Evolutionary conservation across 2,888 invertebrate species (phyloP).

Genomic region (Phaedon cochleariae): DNA sequence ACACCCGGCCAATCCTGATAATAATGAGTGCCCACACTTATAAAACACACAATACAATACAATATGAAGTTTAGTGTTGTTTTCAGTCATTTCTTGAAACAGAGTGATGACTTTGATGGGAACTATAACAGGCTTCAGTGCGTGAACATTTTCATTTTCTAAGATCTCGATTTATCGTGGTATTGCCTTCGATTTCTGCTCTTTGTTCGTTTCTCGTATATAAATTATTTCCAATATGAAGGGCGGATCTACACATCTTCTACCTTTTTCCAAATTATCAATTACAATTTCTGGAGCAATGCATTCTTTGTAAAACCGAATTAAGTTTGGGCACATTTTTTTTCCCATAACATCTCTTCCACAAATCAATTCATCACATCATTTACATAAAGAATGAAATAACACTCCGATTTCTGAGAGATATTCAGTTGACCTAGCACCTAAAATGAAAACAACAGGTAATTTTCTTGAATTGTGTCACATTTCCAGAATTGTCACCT

Average conservation of each 20-base stretch:
- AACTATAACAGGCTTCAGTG: neutral
- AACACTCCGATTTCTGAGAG: neutral
- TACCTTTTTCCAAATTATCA: too few species aligned
- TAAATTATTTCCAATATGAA: neutral
- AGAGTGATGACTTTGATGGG: neutral
- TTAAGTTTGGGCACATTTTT: too few species aligned
- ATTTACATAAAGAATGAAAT: neutral
- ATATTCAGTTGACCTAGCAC: neutral
- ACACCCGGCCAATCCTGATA: too few species aligned
- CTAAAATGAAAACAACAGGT: neutral
- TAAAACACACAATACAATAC: neutral
- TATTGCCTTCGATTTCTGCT: neutral
- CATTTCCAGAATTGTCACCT: too few species aligned
- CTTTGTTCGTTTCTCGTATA: neutral
- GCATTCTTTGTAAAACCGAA: too few species aligned
- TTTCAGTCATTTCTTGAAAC: neutral
- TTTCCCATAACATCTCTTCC: neutral
- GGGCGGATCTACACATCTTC: neutral
- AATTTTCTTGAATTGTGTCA: neutral
- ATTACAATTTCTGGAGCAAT: too few species aligned
- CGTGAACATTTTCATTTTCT: neutral
- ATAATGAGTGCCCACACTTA: too few species aligned
- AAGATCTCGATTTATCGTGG: neutral
- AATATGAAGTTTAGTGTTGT: neutral
- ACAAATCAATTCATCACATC: too few species aligned